These are phyloP conservation scores for Amniataba percoides DNA, from an alignment of 2,797 vertebrate species.

Conservation along the genomic window DNA sequence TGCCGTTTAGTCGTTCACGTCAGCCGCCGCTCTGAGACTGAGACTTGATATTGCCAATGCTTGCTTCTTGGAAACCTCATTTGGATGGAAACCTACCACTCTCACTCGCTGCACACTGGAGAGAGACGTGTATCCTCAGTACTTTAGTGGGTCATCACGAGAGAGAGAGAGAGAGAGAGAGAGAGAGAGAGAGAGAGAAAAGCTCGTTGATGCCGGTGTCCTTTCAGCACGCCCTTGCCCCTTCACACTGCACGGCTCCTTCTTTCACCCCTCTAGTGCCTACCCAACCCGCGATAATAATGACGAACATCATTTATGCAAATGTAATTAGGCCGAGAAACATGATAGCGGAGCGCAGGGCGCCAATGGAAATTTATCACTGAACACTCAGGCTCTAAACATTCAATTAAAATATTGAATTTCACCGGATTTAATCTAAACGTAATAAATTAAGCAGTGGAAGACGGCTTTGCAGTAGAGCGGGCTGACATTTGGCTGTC, in stretches of 20 bases:
- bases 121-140: constrained; percentile 37
- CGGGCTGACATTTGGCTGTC: constrained; percentile 66
- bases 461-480: constrained; percentile 79
- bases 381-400: constrained; percentile 94
- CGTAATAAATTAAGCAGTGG: constrained; percentile 95
- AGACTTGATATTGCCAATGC: constrained; percentile 47
- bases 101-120: constrained; percentile 25
- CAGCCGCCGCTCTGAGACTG: constrained; percentile 24
- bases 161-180: background rate
- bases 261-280: constrained; percentile 81
- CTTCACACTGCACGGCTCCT: constrained; percentile 49
- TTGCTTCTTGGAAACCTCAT: constrained; percentile 35
- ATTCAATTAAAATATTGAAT: constrained; percentile 99
- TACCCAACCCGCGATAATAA: constrained; percentile 90
- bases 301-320: constrained; percentile 98
- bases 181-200: background rate
- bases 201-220: constrained; percentile 32
- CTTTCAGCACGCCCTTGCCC: constrained; percentile 49
- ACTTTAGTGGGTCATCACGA: constrained; percentile 51
- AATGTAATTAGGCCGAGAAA: constrained; percentile 98
- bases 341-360: constrained; percentile 91
- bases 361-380: constrained; percentile 97
- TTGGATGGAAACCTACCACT: constrained; percentile 49
- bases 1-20: constrained; percentile 31
- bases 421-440: constrained; percentile 98